These are phyloP conservation scores for Paracyclopina nana DNA, from an alignment of 1,140 invertebrate species.

Conservation along the genomic window DNA sequence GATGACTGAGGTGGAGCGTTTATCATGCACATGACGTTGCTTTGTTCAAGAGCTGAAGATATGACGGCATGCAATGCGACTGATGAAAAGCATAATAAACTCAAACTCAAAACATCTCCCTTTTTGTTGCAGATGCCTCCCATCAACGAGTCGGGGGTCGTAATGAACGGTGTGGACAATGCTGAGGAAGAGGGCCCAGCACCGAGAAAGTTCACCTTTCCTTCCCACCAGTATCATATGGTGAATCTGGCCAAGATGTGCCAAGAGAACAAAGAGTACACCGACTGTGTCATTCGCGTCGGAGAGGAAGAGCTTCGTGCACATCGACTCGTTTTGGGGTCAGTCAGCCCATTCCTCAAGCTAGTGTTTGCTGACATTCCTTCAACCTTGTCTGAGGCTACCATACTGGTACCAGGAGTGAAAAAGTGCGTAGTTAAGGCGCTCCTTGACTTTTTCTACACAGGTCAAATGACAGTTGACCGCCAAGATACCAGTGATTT, in stretches of 20 bases:
- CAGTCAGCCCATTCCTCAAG: slow-evolving; percentile 11
- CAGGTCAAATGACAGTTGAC: slow-evolving; percentile 1
- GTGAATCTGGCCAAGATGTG: slow-evolving; percentile 12
- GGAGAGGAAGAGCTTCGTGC: background rate
- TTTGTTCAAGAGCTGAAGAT: no score
- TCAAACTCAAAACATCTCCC: no score
- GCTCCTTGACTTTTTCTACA: slow-evolving; percentile 10
- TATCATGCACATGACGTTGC: no score
- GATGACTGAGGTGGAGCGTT: no score
- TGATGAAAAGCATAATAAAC: no score
- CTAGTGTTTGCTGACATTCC: slow-evolving; percentile 8
- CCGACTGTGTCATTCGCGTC: slow-evolving; percentile 10
- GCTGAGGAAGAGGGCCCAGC: no score
- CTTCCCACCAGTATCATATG: background rate
- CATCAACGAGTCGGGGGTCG: no score
- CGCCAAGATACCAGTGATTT: background rate
- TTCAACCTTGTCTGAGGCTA: background rate
- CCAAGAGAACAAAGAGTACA: slow-evolving; percentile 5
- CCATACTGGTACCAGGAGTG: slow-evolving; percentile 6
- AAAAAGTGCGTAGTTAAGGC: background rate
- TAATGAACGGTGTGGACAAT: no score
- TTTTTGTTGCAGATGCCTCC: no score
- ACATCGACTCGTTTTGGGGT: slow-evolving; percentile 6
- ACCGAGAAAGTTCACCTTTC: slow-evolving; percentile 3
- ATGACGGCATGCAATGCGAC: no score